Evolutionary conservation across 2,113 vertebrate genomes (phyloP), one percentile per base, ranked within the genome.

Genomic region (Aix galericulata): DNA sequence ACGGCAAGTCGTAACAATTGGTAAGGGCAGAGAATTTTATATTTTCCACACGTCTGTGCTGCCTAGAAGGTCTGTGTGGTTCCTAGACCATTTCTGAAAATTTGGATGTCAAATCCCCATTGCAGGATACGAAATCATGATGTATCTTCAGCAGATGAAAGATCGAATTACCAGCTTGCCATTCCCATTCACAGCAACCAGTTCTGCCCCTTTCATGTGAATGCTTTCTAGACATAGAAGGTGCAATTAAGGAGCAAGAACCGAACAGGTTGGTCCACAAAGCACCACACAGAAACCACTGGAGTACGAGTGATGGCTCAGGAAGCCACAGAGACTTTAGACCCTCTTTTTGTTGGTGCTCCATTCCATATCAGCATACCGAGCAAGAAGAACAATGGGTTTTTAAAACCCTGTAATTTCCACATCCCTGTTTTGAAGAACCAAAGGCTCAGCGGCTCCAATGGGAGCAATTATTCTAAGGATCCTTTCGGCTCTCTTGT

Each of bases 401-500:
- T 91, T 87, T 88, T 6, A 31, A 2, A 82, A 50, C 44, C 31
- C 44, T 53, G 29, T 73, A 17, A 94, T 92, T 93, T 91, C 60
- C 62, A 67, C 32, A 59, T 86, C 73, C 20, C 55, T 58, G 50
- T 87, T 94, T 11, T 52, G 71, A 80, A 91, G 72, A 86, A 69
- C 15, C 56, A 82, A 90, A 84, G 80, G 31, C 52, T 34, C 31
- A 53, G 20, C 56, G 16, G 52, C 80, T 82, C 74, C 66, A 77
- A 6, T 12, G 79, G 66, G 79, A 88, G 58, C 26, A 93, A 73
- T 91, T 71, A 66, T 1, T 91, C 31, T 36, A 91, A 89, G 64
- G 93, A 86, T 90, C 69, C 67, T 25, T 34, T 91, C 91, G 83
- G 81, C 64, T 81, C 25, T 5, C 67, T 89, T 69, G 25, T 15